Percentiles rank a stretch among this genome's conserved stretches.
Evolutionary conservation across 2,888 invertebrate genomes (phyloP).

Genomic region (Euplexia lucipara): DNA sequence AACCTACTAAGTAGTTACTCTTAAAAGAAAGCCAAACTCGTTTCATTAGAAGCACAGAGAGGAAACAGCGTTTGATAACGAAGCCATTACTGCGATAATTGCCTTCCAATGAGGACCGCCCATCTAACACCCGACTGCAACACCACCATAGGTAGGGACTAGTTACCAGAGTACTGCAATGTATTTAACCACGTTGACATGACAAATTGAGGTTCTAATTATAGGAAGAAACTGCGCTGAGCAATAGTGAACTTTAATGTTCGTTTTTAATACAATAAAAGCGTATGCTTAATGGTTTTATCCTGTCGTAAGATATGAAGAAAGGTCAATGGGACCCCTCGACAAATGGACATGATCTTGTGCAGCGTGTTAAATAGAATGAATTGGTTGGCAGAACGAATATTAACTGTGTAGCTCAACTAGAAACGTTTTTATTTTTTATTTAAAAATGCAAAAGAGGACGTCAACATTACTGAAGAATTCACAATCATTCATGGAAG

Average conservation of each 20-base stretch:
- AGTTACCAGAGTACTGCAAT: conserved; percentile 56
- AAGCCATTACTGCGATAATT: conserved; percentile 84
- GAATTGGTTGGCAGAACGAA: conserved; percentile 33
- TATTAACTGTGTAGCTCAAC: not conserved
- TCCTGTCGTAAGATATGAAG: conserved; percentile 67
- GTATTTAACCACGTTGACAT: conserved; percentile 63
- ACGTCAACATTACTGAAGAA: conserved; percentile 7
- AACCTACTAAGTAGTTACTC: conserved; percentile 39
- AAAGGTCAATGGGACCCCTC: conserved; percentile 50
- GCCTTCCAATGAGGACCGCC: conserved; percentile 74
- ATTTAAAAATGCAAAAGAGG: conserved; percentile 11
- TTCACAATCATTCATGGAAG: conserved; percentile 1
- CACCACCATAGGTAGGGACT: conserved; percentile 56
- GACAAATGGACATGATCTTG: conserved; percentile 35
- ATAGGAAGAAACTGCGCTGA: conserved; percentile 42
- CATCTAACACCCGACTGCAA: conserved; percentile 68
- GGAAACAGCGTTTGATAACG: conserved; percentile 82
- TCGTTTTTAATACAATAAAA: conserved; percentile 48
- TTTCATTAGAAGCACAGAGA: conserved; percentile 77
- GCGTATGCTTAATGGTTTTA: conserved; percentile 68
- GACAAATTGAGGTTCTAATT: conserved; percentile 67
- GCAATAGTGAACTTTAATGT: conserved; percentile 44
- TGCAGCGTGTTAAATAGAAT: conserved; percentile 32
- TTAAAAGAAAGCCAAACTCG: conserved; percentile 65
- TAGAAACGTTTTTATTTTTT: conserved; percentile 3